Evolutionary conservation across 2,888 invertebrate species (phyloP).

Genomic region (Galeopsomyia nigrocyanea): DNA sequence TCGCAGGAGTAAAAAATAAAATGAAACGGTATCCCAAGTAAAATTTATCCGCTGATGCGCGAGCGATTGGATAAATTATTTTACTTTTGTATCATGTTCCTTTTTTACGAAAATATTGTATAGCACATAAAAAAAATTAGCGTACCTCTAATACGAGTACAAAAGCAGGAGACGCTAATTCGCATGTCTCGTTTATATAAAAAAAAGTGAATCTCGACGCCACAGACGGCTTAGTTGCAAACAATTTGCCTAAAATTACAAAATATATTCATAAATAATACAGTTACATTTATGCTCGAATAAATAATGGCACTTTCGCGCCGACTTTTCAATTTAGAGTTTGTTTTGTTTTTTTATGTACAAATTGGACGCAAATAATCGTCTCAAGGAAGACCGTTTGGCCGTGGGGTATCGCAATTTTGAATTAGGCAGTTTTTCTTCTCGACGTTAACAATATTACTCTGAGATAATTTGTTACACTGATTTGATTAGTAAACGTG

Average conservation of each 20-base stretch:
- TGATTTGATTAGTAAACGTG: no score
- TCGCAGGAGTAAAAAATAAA: not conserved
- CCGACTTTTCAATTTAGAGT: conserved; percentile 27
- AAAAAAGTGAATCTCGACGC: not conserved
- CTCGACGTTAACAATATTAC: not conserved
- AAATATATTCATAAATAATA: conserved; percentile 39
- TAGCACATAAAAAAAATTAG: not conserved
- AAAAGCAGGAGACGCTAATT: not conserved
- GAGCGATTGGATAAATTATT: no score
- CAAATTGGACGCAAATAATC: conserved; percentile 37
- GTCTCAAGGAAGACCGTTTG: conserved; percentile 39
- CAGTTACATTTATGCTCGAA: conserved; percentile 31
- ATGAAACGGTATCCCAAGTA: not conserved
- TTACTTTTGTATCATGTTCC: no score
- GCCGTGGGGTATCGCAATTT: conserved; percentile 13
- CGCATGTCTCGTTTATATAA: not conserved
- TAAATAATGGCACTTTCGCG: conserved; percentile 42
- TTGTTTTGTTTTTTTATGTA: conserved; percentile 31
- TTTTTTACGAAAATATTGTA: no score
- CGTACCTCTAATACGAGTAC: not conserved
- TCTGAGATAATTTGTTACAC: not conserved
- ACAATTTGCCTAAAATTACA: conserved; percentile 24
- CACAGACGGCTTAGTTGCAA: conserved; percentile 14
- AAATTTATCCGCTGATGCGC: not conserved
- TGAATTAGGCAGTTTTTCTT: conserved; percentile 6